Evolutionary conservation across 2,113 vertebrate genomes (phyloP).

Genomic region (Smithornis capensis): DNA sequence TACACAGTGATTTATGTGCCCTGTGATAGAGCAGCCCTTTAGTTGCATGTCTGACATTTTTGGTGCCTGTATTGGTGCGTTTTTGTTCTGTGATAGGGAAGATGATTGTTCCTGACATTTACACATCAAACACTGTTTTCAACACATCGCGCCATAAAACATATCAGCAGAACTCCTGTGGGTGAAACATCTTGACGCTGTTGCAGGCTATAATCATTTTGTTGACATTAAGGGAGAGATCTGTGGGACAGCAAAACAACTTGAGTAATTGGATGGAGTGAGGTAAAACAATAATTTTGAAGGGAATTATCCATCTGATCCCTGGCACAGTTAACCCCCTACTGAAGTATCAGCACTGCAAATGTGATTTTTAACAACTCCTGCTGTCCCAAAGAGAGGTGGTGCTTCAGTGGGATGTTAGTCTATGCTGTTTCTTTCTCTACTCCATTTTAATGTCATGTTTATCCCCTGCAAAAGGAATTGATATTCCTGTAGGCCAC

Average conservation of each 20-base stretch:
- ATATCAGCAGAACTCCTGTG: not conserved
- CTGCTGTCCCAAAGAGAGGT: not conserved
- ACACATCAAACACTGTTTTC: conserved; percentile 41
- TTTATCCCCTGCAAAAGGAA: not conserved
- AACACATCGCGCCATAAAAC: not conserved
- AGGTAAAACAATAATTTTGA: conserved; percentile 63
- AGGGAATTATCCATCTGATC: not conserved
- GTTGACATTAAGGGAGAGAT: conserved; percentile 53
- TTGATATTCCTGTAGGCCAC: not conserved
- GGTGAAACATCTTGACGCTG: conserved; percentile 32
- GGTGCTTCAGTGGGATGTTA: not conserved
- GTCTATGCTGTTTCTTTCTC: not conserved
- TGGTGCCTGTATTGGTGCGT: not conserved
- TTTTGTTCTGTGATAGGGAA: not conserved
- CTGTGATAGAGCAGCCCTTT: not conserved
- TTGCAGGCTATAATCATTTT: conserved; percentile 52
- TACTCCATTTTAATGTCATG: not conserved
- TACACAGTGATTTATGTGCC: not conserved
- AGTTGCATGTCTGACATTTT: not conserved
- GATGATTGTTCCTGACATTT: conserved; percentile 38
- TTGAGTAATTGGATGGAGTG: conserved; percentile 8
- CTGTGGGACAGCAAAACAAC: conserved; percentile 21
- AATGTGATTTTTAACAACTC: not conserved
- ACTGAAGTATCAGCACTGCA: not conserved
- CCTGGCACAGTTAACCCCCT: not conserved